Evolutionary conservation across 1,140 invertebrate species (phyloP).

Genomic region (Augochlora pura): DNA sequence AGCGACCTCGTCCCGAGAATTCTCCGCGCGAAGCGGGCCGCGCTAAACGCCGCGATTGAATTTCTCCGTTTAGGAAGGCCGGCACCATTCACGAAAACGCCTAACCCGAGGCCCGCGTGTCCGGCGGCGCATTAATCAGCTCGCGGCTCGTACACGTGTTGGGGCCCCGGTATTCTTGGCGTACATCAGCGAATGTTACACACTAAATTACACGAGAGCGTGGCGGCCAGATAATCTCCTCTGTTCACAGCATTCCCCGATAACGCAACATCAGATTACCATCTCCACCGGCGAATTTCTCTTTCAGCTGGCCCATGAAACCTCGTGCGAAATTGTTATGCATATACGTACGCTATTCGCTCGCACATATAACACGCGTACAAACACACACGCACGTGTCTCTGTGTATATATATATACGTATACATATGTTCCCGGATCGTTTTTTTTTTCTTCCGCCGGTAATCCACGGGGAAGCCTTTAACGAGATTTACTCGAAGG

Average conservation of each 20-base stretch:
- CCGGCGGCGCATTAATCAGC: slow-evolving; percentile 28
- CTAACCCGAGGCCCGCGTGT: background rate
- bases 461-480: slow-evolving; percentile 48
- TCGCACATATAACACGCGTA: background rate
- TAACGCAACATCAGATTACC: slow-evolving; percentile 45
- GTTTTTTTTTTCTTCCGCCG: background rate
- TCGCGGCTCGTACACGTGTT: slow-evolving; percentile 12
- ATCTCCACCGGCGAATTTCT: slow-evolving; percentile 36
- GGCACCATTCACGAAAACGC: slow-evolving; percentile 18
- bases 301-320: slow-evolving; percentile 44
- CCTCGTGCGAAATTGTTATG: slow-evolving; percentile 39
- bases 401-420: background rate
- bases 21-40: too few relatives aligned
- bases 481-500: slow-evolving; percentile 53
- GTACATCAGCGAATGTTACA: slow-evolving; percentile 20
- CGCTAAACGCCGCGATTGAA: background rate
- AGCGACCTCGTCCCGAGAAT: too few relatives aligned
- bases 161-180: background rate
- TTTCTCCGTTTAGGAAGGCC: background rate
- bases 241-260: slow-evolving; percentile 35
- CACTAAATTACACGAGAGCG: slow-evolving; percentile 28
- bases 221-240: slow-evolving; percentile 11
- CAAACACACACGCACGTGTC: background rate
- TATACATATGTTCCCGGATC: background rate
- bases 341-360: background rate